These are phyloP conservation scores for Canis aureus DNA, from an alignment of 2,113 vertebrate genomes.

Conservation along the genomic window DNA sequence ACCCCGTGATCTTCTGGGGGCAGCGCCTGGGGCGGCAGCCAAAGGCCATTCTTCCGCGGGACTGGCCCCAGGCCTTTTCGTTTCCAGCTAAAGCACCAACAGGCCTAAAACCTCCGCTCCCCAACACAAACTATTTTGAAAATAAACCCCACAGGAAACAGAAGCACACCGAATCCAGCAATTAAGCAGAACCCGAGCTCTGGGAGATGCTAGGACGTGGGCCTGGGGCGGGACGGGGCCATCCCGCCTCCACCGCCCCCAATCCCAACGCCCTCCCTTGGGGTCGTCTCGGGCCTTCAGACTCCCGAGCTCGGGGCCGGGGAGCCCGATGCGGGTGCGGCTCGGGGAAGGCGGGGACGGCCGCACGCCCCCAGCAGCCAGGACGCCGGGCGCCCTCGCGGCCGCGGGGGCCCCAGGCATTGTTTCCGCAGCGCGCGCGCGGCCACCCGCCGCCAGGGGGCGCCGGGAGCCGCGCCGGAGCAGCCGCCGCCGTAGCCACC, in stretches of 20 bases:
- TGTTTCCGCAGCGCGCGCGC: neutral
- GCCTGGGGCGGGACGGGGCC: neutral
- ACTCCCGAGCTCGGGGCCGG: conserved; percentile 88
- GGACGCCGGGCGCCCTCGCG: too few relatives aligned
- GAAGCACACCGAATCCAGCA: neutral
- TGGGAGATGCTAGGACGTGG: neutral
- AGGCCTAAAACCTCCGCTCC: neutral
- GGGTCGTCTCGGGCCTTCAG: conserved; percentile 91
- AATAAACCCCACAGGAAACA: neutral
- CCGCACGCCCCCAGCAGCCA: neutral
- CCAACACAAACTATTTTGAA: neutral
- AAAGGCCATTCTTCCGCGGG: neutral
- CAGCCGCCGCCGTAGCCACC: fast-evolving
- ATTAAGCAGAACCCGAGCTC: neutral
- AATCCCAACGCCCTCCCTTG: conserved; percentile 92
- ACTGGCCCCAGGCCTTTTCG: neutral
- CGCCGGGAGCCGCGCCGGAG: neutral
- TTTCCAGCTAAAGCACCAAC: neutral
- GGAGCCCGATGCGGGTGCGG: conserved; percentile 87
- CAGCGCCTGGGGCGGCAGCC: neutral
- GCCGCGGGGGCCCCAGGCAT: neutral
- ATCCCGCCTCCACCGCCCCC: conserved; percentile 77
- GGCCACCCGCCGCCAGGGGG: conserved; percentile 56
- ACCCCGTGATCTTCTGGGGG: neutral
- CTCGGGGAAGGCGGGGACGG: conserved; percentile 79